Evolutionary conservation across 1,140 invertebrate species (phyloP).

Genomic region (Macrocentrus cingulum): DNA sequence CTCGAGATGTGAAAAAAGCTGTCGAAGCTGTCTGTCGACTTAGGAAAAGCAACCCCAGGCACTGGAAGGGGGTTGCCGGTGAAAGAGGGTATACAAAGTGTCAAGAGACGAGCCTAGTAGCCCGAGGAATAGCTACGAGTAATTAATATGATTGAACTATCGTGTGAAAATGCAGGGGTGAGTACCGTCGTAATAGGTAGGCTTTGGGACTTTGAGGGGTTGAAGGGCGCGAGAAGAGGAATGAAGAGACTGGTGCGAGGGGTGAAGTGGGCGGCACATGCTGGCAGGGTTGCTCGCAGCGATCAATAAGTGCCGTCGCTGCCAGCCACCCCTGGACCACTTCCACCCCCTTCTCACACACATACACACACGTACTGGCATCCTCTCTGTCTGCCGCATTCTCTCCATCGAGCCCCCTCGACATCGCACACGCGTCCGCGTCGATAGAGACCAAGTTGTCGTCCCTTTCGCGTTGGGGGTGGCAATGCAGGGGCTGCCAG

Average conservation of each 20-base stretch:
- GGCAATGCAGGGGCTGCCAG: not conserved
- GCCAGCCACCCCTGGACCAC: conserved; percentile 46
- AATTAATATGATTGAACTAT: conserved; percentile 48
- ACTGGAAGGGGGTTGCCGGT: not conserved
- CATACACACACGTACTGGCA: conserved; percentile 10
- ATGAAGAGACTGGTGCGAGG: conserved; percentile 28
- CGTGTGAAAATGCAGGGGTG: conserved; percentile 33
- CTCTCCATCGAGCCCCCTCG: not conserved
- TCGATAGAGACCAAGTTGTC: conserved; percentile 24
- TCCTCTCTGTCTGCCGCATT: not conserved
- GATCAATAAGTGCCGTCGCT: conserved; percentile 55
- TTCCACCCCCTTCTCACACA: conserved; percentile 27
- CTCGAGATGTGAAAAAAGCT: conserved; percentile 7
- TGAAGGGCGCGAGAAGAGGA: conserved; percentile 28
- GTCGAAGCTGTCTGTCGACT: conserved; percentile 16
- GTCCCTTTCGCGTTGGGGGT: conserved; percentile 1
- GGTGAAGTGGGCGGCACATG: conserved; percentile 24
- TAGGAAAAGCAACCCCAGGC: not conserved
- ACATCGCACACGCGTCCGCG: not conserved
- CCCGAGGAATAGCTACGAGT: conserved; percentile 31
- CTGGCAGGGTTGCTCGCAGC: conserved; percentile 49
- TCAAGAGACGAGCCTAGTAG: conserved; percentile 17
- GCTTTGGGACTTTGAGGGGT: conserved; percentile 21
- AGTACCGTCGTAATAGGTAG: conserved; percentile 14
- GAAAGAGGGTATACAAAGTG: conserved; percentile 17